Evolutionary conservation across 2,113 vertebrate species (phyloP).

Genomic region (Crocuta crocuta): DNA sequence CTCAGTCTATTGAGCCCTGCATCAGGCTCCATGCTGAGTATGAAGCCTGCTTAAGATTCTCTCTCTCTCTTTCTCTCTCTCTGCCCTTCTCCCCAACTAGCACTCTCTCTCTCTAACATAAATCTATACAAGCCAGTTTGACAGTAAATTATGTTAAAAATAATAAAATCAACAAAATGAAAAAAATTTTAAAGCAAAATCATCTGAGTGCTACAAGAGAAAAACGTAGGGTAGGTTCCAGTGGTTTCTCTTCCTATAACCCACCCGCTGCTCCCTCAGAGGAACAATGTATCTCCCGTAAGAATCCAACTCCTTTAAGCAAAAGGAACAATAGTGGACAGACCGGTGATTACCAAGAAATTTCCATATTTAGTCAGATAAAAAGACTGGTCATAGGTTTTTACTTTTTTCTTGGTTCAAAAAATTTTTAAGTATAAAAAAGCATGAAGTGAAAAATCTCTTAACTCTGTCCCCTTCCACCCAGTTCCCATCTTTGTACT

Average conservation of each 20-base stretch:
- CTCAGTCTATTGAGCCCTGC: not conserved
- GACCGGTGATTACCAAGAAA: not conserved
- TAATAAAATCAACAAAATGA: no score
- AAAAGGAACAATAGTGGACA: not conserved
- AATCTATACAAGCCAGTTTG: no score
- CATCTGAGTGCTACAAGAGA: not conserved
- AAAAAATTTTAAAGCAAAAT: not conserved
- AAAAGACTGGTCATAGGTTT: not conserved
- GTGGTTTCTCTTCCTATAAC: not conserved
- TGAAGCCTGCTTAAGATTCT: no score
- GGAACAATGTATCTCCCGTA: not conserved
- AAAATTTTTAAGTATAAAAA: not conserved
- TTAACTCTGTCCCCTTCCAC: not conserved
- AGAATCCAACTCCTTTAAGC: not conserved
- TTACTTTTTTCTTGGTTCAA: not conserved
- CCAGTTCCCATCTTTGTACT: not conserved
- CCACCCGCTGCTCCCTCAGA: not conserved
- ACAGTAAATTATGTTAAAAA: no score
- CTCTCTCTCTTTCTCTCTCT: no score
- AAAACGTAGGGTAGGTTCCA: not conserved
- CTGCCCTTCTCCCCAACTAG: no score
- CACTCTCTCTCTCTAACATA: no score
- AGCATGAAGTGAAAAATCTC: not conserved
- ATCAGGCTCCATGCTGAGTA: no score
- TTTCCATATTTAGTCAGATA: not conserved